phyloP scores from a whole-genome alignment of 2,113 vertebrate genomes.

The Microcebus jonahi region DNA sequence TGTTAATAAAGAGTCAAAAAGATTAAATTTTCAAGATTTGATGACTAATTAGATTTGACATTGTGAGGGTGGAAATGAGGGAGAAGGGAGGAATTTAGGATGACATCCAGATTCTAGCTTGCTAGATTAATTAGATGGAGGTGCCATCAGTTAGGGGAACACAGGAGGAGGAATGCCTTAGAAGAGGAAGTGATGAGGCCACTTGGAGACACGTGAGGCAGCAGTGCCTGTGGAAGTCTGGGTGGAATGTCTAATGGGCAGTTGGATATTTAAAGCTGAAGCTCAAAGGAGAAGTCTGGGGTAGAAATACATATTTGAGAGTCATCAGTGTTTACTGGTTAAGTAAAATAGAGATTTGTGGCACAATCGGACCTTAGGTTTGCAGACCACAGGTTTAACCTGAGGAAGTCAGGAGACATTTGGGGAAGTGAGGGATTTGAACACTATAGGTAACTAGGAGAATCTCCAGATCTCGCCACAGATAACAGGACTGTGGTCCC shows the following conservation, averaged over 20 bases:
- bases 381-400: background rate
- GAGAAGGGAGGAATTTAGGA: background rate
- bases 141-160: background rate
- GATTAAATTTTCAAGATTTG: background rate
- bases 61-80: background rate
- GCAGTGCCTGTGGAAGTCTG: background rate
- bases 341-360: conserved; percentile 15
- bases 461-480: background rate
- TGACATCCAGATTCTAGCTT: background rate
- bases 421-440: conserved; percentile 39
- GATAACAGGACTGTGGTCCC: background rate
- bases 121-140: background rate
- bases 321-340: background rate
- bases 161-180: background rate
- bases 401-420: background rate
- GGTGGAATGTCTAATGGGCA: background rate
- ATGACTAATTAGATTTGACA: background rate
- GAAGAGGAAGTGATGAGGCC: background rate
- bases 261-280: background rate
- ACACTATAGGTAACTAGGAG: background rate
- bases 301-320: background rate
- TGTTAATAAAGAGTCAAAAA: background rate
- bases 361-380: background rate
- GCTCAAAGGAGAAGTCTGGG: background rate
- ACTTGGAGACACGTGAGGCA: background rate